phyloP scores from a whole-genome alignment of 2,113 vertebrate genomes.

The Microtus ochrogaster region DNA sequence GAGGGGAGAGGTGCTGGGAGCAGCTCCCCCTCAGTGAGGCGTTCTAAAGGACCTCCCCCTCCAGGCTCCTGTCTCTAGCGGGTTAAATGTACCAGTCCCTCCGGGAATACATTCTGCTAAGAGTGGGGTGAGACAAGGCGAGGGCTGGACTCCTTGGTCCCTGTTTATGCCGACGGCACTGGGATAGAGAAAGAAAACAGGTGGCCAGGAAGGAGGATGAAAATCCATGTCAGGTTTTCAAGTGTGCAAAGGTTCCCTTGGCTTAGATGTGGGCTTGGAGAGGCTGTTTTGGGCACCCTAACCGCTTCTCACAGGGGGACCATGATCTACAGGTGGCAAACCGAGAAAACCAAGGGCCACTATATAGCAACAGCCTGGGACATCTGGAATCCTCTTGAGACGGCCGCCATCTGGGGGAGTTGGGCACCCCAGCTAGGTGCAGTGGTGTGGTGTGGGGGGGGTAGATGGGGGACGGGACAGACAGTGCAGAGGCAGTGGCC shows the following conservation, averaged over 20 bases:
- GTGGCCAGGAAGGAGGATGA: neutral
- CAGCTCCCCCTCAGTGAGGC: neutral
- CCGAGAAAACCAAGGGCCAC: no score
- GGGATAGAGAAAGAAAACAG: neutral
- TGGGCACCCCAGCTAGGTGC: rapidly evolving
- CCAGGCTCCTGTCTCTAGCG: neutral
- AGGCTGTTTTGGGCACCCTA: neutral
- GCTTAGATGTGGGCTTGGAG: neutral
- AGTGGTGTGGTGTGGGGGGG: no score
- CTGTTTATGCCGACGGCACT: neutral
- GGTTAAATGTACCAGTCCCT: neutral
- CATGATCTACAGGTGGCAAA: neutral
- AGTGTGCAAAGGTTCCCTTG: neutral
- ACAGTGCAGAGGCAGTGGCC: neutral
- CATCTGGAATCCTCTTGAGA: rapidly evolving
- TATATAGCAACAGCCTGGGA: rapidly evolving
- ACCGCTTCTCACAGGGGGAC: no score
- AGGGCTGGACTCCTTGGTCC: neutral
- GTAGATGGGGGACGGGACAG: rapidly evolving
- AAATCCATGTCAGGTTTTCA: neutral
- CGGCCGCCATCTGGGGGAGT: neutral
- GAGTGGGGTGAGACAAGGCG: neutral
- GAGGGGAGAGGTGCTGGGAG: neutral
- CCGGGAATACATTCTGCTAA: neutral
- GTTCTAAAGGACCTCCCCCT: no score